Evolutionary conservation across 2,113 vertebrate genomes (phyloP).

Genomic region (Ploceus nigricollis): DNA sequence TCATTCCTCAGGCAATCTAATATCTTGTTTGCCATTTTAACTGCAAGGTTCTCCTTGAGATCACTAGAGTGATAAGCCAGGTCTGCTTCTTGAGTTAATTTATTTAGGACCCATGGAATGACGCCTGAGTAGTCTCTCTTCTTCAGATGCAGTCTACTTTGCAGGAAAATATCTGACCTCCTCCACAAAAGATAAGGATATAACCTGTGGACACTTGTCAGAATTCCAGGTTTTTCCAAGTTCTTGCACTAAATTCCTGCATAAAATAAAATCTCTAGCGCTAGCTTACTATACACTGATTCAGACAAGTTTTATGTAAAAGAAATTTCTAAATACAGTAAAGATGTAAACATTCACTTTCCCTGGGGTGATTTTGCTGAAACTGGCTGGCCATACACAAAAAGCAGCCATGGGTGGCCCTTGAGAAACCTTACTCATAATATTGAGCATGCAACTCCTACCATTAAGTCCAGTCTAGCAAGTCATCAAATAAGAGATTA

Average conservation of each 20-base stretch:
- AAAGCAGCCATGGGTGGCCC: background rate
- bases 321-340: background rate
- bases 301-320: background rate
- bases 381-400: background rate
- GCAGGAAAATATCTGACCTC: background rate
- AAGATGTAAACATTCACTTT: background rate
- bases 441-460: background rate
- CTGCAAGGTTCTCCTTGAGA: slow-evolving; percentile 24
- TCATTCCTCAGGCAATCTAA: slow-evolving; percentile 40
- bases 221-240: background rate
- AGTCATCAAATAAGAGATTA: slow-evolving; percentile 6
- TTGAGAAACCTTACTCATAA: background rate
- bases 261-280: background rate
- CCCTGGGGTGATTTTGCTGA: background rate
- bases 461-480: slow-evolving; percentile 11
- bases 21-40: slow-evolving; percentile 32
- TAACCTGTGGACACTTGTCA: background rate
- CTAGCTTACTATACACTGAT: background rate
- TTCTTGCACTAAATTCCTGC: background rate
- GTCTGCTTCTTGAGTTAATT: background rate
- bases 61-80: slow-evolving; percentile 19
- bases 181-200: background rate
- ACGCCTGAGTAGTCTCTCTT: background rate
- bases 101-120: slow-evolving; percentile 4
- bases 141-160: background rate